Evolutionary conservation across 2,797 vertebrate species (phyloP), one percentile per base, ranked within the genome.

Genomic region (Falco berigora): DNA sequence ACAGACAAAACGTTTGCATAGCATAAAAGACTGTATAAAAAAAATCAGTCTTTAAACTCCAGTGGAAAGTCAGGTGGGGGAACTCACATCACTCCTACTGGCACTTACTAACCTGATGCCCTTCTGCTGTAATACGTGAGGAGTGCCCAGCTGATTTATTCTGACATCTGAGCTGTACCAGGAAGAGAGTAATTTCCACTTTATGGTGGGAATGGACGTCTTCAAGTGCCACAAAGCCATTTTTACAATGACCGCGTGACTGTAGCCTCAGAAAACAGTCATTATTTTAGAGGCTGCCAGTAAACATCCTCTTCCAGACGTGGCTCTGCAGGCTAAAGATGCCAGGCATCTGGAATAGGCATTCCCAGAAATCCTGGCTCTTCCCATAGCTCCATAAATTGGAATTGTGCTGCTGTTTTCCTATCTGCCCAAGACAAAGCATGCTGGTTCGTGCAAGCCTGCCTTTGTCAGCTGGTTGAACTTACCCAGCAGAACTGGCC

Each of bases 161-260:
- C 28, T 67, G 72, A 58, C 93, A 81, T 49, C 56, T 76, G 49
- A 90, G 78, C 72, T 80, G 36, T 71, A 92, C 40, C 72, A 96
- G 96, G 95, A 94, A 92, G 88, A 74, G 67, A 28, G 61, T 50
- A 86, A 95, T 96, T 95, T 95, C 77, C 88, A 90, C 68, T 55
- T 88, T 95, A 90, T 2, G 20, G 52, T 83, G 72, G 64, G 68
- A 81, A 92, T 76, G 78, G 52, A 71, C 0, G 0, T 80, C 75
- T 94, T 79, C 49, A 47, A 88, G 82, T 66, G 75, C 56, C 67
- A 76, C 75, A 91, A 79, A 85, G 67, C 55, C 81, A 52, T 77
- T 85, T 80, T 79, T 80, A 27, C 68, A 90, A 67, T 46, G 72
- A 28, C 34, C 4, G 0, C 2, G 14, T 91, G 90, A 94, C 72